Evolutionary conservation across 2,113 vertebrate genomes (phyloP), one percentile per base, ranked within the genome.

Genomic region (Chaetorhynchus papuensis): DNA sequence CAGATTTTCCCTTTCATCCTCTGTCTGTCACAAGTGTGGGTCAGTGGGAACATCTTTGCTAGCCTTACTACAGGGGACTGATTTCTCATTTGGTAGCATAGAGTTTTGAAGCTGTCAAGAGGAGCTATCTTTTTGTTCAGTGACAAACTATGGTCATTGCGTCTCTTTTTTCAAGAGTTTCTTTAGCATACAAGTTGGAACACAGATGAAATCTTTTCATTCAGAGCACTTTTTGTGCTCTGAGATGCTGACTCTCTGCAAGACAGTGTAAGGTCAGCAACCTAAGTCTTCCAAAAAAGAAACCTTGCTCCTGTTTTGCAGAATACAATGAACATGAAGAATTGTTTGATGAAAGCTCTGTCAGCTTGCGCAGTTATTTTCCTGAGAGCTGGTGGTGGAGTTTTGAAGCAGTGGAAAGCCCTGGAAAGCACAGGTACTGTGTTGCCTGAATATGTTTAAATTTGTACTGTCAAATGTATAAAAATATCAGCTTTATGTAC

Each of bases 341-440:
- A 47, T 65, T 98, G 27, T 95, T 98, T 91, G 96, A 98, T 21
- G 93, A 86, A 15, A 77, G 53, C 8, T 37, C 47, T 41, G 39
- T 97, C 71, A 81, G 16, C 24, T 94, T 98, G 28, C 98, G 98
- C 3, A 92, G 88, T 39, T 82, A 83, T 92, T 99, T 99, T 78
- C 98, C 98, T 33, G 97, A 98, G 78, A 98, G 98, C 65, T 98
- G 98, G 98, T 94, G 31, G 37, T 99, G 98, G 94, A 95, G 5
- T 44, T 50, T 91, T 23, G 68, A 83, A 82, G 74, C 81, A 74
- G 17, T 97, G 18, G 44, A 64, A 92, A 81, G 17, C 21, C 85
- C 94, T 90, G 96, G 95, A 63, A 90, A 47, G 3, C 90, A 96
- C 30, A 97, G 96, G 96, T 97, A 94, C 8, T 50, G 4, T 85